Base-by-base conservation (phyloP, 2,888 invertebrate species). In the Prionchulus punctatus region DNA sequence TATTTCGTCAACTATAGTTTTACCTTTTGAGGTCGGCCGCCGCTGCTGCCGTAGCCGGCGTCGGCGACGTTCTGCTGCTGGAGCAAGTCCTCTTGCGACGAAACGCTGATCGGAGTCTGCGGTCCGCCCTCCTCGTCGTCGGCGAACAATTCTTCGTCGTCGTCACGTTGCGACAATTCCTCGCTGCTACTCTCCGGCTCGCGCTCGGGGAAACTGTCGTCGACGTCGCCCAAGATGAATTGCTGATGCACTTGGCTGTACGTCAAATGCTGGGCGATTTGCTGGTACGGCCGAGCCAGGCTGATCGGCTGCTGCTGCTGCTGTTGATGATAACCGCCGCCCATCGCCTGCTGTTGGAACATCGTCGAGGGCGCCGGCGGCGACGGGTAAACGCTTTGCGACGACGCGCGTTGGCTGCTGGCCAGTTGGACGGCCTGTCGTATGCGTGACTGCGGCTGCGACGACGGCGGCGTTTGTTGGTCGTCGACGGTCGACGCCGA, bases 131-230 rank as follows among this genome's bases (percentile, higher is more conserved):
- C 55, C 30, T 59, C 59, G 43, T 59, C 59, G 49, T 59, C 59
- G 2, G 59, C 59, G 42, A 59, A 59, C 54, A 59, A 71, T 47
- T 70, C 71, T 15, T 61, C 61, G 49, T 70, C 69, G 56, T 68
- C 68, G 45, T 69, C 69, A 65, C 30, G 50, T 26, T 21, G 26
- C 50, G 28, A 49, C 30, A 26, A 15, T 30, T 49, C 50, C 4
- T 49, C 30, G 27, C 12, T 23, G n/a, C n/a, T n/a, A n/a, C n/a
- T n/a, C n/a, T n/a, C n/a, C n/a, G n/a, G n/a, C 18, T 23, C 47
- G 7, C 23, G 15, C 47, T 21, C 47, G n/a, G 15, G n/a, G 15
- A 45, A 45, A 45, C 7, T 21, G 27, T 31, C 50, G 12, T 15
- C 23, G 36, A 43, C 12, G 26, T 54, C 54, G 43, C 56, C 52